Evolutionary conservation across 2,888 invertebrate genomes (phyloP), one percentile per base, ranked within the genome.

Genomic region (Stenchaetothrips biformis): DNA sequence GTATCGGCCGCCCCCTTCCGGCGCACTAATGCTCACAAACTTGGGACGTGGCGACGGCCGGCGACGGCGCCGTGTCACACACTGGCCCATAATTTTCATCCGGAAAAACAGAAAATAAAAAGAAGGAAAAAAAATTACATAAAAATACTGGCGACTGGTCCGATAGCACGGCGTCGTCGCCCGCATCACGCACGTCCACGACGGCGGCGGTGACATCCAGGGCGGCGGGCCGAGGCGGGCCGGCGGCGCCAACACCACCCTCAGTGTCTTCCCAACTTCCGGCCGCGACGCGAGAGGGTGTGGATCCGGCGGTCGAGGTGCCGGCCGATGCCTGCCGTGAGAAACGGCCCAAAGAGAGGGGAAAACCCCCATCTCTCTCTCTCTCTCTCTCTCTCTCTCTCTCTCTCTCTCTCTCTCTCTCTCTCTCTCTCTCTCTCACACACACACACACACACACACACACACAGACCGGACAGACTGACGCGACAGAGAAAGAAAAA

Each of bases 301-400:
- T 9, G 53, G 53, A 16, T 9, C 13, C 13, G 53, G 53, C 13
- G 53, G 53, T 9, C 53, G 53, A 2, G 11, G 53, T 2, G 11
- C 53, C 6, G 53, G 3, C 53, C 16, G 53, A 53, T 13, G 3
- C 9, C 53, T 16, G 53, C 53, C 53, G 53, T 16, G 13, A 53
- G 13, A 9, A 53, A 13, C 13, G 53, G 11, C 13, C 9, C 53
- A 7, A 53, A 13, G 49, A 49, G 49, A 49, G 62, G 62, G 62
- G 18, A 8, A 62, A 6, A 62, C n/a, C 62, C 18, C 62, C 18
- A 9, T 62, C 62, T 62, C 62, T 62, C 62, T 62, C 62, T 62
- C 62, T 62, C 62, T 62, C 62, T 62, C 62, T 62, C 62, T 16
- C 62, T 62, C 62, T 16, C 62, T 62, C 62, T 16, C 62, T 62